A percentile compares a stretch with the other conserved stretches of the same genome.
Conservation (phyloP, 2,888 invertebrate genomes). For the Tryphoninae sp. region DNA sequence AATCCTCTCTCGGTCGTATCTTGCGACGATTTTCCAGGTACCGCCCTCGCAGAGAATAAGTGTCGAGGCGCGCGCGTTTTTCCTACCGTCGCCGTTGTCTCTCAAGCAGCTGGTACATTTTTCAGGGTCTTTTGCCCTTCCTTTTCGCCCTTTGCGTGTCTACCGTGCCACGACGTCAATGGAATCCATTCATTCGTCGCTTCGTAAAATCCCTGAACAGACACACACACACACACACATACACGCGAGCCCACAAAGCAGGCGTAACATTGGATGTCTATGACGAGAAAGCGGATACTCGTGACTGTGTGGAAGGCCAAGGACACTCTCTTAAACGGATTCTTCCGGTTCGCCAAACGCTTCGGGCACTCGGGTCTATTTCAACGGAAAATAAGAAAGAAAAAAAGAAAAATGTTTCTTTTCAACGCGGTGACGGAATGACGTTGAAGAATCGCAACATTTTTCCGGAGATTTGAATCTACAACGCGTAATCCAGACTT, state of each 20-base stretch:
- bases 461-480: slow-evolving; percentile 42
- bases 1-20: slow-evolving; percentile 52
- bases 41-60: slow-evolving; percentile 62
- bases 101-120: slow-evolving; percentile 64
- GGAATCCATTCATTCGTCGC: slow-evolving; percentile 65
- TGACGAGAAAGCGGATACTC: slow-evolving; percentile 55
- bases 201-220: slow-evolving; percentile 61
- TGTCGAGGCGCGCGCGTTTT: slow-evolving; percentile 50
- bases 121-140: slow-evolving; percentile 32
- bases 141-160: slow-evolving; percentile 35
- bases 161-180: slow-evolving; percentile 51
- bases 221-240: slow-evolving; percentile 48
- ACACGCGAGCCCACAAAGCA: not conserved
- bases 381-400: not conserved
- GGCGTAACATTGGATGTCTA: slow-evolving; percentile 46
- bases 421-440: not conserved
- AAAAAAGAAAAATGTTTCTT: slow-evolving; percentile 31
- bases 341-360: slow-evolving; percentile 64
- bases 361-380: slow-evolving; percentile 14
- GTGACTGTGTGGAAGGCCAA: slow-evolving; percentile 51
- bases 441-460: slow-evolving; percentile 53
- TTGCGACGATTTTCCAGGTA: slow-evolving; percentile 65
- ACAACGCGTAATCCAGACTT: slow-evolving; percentile 48
- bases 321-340: slow-evolving; percentile 60
- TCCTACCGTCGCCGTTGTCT: slow-evolving; percentile 2